Base-by-base conservation (phyloP, 2,797 vertebrate genomes). In the Diplodus sargus region DNA sequence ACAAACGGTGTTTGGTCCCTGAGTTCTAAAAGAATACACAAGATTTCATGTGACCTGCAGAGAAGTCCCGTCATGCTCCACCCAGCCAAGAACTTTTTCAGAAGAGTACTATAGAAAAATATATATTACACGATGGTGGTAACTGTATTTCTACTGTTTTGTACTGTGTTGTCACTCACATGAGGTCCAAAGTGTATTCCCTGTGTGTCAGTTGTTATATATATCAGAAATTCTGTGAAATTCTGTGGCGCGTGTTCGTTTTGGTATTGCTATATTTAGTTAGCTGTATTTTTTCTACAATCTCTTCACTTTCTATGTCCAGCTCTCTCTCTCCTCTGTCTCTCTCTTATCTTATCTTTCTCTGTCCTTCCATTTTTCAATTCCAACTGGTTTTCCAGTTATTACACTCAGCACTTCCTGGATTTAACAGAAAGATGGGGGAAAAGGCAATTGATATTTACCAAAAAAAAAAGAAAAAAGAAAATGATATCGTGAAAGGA, bases 151-250 rank as follows among this genome's bases (percentile, higher is more conserved):
- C 80, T 91, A 93, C 88, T 92, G 90, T 94, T 94, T 93, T 94
- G 91, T 95, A 93, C 87, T 67, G 93, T 94, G 91, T 90, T 88
- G 91, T 93, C 91, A 92, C 94, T 93, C 89, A 94, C 93, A 93
- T 92, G 89, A 92, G 93, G 93, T 94, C 90, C 92, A 93, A 93
- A 89, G 87, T 93, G 91, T 95, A 84, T 94, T 94, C 85, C 90
- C 82, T 93, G 92, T 94, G 92, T 92, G 87, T 93, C 89, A 90
- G 88, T 88, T 88, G 92, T 92, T 28, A 28, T 89, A 79, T 91
- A 81, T 92, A 93, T 94, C 91, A 94, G 91, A 87, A 94, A 93
- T 92, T 94, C 91, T 93, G 91, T 93, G 91, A 92, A 91, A 92
- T 94, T 94, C 91, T 94, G 91, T 93, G 89, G 82, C 79, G 79